Evolutionary conservation across 2,888 invertebrate genomes (phyloP), one percentile per base, ranked within the genome.

Genomic region (Paralinhomoeus sp.): DNA sequence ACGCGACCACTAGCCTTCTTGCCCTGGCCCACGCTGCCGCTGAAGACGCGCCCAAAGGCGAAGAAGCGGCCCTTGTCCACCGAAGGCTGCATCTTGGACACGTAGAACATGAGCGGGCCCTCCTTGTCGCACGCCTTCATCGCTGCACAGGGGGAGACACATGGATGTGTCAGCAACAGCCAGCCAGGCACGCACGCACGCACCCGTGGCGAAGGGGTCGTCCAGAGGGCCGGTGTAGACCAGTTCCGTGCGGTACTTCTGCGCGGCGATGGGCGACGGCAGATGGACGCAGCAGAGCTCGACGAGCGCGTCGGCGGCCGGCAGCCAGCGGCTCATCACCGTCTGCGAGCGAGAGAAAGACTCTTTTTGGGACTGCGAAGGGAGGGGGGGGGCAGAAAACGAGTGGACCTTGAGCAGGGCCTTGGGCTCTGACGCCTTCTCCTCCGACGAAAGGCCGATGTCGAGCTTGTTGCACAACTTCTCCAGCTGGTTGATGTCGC

Each of bases 201-300:
- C 76, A 67, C 80, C 83, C 51, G 82, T 54, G 53, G 87, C 89
- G 49, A 82, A 87, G 59, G 84, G 83, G 63, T 97, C 93, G 62
- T 93, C 91, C 50, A 75, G 76, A 44, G 93, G 91, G 57, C 93
- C 97, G 71, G 99, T 93, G 67, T 99, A 99, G 69, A 99, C 71
- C 81, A 93, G 80, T 71, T 97, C 93, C 82, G 87, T 87, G 71
- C 97, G 78, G 73, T 99, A 99, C 66, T 80, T 84, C 71, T 97
- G 97, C 44, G 97, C 93, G 47, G 84, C 83, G 43, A 97, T 93
- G 2, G 97, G 97, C 24, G 93, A 97, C 48, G 97, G 97, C 65
- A 99, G 72, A 65, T 99, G 97, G 66, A 99, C 89, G 70, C 89
- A 85, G 70, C 99, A 99, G 97, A 99, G 99, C 75, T 97, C 91